Conservation (phyloP, 1,140 invertebrate species). For the Heliconius congener region DNA sequence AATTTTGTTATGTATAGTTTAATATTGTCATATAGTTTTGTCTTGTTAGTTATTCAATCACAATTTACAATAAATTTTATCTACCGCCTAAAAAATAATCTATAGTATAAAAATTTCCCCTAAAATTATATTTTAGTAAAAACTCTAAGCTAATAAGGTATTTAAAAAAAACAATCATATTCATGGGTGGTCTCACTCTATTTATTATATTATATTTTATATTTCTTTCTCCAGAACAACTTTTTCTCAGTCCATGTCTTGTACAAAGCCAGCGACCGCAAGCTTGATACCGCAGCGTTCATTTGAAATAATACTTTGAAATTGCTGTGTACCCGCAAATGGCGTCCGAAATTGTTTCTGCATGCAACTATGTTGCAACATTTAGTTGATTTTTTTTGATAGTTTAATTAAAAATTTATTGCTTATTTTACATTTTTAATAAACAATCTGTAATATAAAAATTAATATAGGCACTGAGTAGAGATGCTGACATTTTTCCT, state of each 20-base stretch:
- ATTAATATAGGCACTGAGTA: no score
- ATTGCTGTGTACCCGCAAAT: conserved; percentile 62
- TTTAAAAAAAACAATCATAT: neutral
- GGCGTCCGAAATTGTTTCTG: conserved; percentile 66
- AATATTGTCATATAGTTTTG: no score
- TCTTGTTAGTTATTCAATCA: no score
- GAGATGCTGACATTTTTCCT: no score
- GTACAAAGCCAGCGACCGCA: conserved; percentile 47
- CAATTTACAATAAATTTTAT: no score
- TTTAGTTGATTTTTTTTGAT: no score
- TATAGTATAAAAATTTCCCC: no score
- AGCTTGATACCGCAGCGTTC: conserved; percentile 52
- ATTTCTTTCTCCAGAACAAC: neutral
- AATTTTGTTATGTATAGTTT: no score
- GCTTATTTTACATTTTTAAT: no score
- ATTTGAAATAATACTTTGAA: conserved; percentile 62
- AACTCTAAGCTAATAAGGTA: neutral
- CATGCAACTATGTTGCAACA: conserved; percentile 45
- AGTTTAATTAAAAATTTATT: no score
- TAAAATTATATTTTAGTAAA: neutral
- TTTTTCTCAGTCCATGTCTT: conserved; percentile 30
- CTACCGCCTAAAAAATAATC: no score
- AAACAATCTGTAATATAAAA: no score
- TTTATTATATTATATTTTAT: neutral
- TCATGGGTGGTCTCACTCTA: neutral